Base-by-base conservation (phyloP, 2,797 vertebrate genomes). In the Sparidentex hasta region DNA sequence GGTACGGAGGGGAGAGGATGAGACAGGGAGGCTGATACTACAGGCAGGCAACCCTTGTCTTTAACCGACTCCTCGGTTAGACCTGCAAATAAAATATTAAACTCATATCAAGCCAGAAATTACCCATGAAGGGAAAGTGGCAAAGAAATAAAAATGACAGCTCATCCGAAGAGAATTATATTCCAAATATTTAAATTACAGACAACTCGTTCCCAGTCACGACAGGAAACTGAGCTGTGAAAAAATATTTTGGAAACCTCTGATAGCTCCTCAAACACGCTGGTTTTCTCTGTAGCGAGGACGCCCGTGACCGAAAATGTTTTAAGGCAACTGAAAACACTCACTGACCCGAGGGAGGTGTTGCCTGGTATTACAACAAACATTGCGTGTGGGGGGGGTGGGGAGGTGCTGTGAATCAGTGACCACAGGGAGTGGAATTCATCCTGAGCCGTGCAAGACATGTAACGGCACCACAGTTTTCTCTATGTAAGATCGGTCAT, bases 1-100 rank as follows among this genome's bases (percentile, higher is more conserved):
- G 80, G 71, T 75, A 33, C 9, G 17, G 51, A 73, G 61, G 51
- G 41, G 65, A 50, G 57, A 80, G 43, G 65, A 80, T 23, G 67
- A 74, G 63, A 87, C 70, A 46, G 38, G n/a, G 33, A 71, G 64
- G 46, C 80, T 29, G 46, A 58, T 57, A 29, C 55, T 57, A 8
- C 54, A 57, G 27, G 23, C 48, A 64, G 21, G 65, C 51, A 48
- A 25, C 44, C 41, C 41, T 50, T 1, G 5, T 51, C 67, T 76
- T 27, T 43, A 47, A 52, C 27, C 21, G 43, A 68, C 58, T 54
- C 71, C 75, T 72, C 27, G 5, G 48, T 56, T 48, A 65, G 52
- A 51, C 61, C 20, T 46, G 4, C 1, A 5, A 5, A 65, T 64
- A 14, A 67, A 72, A 71, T 61, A 82, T 74, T 72, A 43, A 71